Conservation (phyloP, 2,113 vertebrate species). For the Plecturocebus donacophilus region DNA sequence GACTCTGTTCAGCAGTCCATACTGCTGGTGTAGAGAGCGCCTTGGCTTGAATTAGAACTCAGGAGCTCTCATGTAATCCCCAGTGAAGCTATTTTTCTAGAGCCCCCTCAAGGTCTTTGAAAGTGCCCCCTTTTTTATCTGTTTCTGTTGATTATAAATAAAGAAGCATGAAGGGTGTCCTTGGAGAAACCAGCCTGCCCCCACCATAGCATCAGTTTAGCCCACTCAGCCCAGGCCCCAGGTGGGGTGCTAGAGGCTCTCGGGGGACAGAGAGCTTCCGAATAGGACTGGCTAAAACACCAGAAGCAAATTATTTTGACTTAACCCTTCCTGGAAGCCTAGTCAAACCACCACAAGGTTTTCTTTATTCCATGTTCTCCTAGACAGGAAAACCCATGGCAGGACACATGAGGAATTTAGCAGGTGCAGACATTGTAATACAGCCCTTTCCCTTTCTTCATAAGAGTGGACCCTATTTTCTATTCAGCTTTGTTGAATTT, state of each 20-base stretch:
- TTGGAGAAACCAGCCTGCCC: background rate
- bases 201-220: background rate
- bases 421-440: fast-evolving
- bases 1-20: background rate
- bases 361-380: background rate
- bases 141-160: background rate
- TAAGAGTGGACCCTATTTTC: background rate
- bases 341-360: too few species aligned
- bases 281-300: background rate
- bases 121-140: background rate
- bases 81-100: background rate
- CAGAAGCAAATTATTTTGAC: background rate
- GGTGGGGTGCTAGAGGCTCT: background rate
- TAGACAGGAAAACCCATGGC: background rate
- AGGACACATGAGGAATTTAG: background rate
- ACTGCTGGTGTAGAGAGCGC: background rate
- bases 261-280: background rate
- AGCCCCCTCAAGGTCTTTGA: background rate
- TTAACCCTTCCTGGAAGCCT: background rate
- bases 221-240: background rate
- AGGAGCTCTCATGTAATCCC: background rate
- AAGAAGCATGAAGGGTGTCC: background rate
- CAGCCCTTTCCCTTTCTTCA: background rate
- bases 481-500: background rate
- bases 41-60: background rate